Evolutionary conservation across 2,113 vertebrate species (phyloP).

Genomic region (Vanacampus margaritifer): DNA sequence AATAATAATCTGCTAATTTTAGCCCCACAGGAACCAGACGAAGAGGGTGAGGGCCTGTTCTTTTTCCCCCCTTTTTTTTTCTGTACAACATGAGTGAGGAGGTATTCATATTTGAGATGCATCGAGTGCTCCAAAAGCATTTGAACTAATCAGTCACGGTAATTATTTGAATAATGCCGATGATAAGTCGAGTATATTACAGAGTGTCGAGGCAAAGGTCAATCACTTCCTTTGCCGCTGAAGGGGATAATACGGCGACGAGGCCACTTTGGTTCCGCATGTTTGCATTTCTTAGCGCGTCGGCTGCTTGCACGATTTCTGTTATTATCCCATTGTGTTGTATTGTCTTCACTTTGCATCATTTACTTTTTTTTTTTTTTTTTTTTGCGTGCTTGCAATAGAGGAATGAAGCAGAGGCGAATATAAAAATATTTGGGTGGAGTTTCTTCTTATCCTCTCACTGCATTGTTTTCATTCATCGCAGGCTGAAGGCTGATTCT

Average conservation of each 20-base stretch:
- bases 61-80: background rate
- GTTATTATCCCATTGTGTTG: slow-evolving; percentile 2
- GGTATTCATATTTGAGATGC: slow-evolving; percentile 18
- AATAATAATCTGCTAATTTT: slow-evolving; percentile 40
- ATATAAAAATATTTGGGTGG: background rate
- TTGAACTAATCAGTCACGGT: slow-evolving; percentile 34
- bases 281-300: slow-evolving; percentile 18
- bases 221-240: slow-evolving; percentile 18
- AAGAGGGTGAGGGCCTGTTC: slow-evolving; percentile 31
- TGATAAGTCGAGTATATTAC: slow-evolving; percentile 34
- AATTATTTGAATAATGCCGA: slow-evolving; percentile 35
- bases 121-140: slow-evolving; percentile 28
- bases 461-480: slow-evolving; percentile 15
- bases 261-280: slow-evolving; percentile 16
- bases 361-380: background rate
- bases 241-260: slow-evolving; percentile 34
- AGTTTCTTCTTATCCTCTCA: slow-evolving; percentile 9
- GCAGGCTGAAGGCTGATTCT: background rate
- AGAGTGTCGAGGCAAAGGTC: slow-evolving; percentile 29
- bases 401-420: slow-evolving; percentile 2
- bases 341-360: background rate
- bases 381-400: slow-evolving; percentile 11
- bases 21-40: slow-evolving; percentile 27
- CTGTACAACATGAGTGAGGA: background rate
- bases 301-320: slow-evolving; percentile 17